Conservation (phyloP, 2,797 vertebrate genomes). For the Sparus aurata region DNA sequence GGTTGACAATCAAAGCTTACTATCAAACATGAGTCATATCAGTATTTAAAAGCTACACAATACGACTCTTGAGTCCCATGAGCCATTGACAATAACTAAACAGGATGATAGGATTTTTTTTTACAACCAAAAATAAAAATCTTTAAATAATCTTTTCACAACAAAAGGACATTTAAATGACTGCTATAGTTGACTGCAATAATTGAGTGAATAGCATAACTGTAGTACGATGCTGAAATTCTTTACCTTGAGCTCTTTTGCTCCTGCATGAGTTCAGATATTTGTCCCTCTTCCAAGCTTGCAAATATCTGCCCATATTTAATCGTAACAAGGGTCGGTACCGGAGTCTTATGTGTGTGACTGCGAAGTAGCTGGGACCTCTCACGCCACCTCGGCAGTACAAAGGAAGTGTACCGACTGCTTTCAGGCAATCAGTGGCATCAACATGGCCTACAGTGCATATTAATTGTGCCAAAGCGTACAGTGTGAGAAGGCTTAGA, state of each 20-base stretch:
- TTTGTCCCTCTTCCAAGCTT: slow-evolving; percentile 49
- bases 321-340: slow-evolving; percentile 22
- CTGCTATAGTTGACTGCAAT: slow-evolving; percentile 51
- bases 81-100: slow-evolving; percentile 51
- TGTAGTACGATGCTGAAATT: slow-evolving; percentile 29
- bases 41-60: slow-evolving; percentile 30
- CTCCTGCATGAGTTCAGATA: slow-evolving; percentile 66
- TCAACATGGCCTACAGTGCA: slow-evolving; percentile 48
- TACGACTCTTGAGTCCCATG: slow-evolving; percentile 24
- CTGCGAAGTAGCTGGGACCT: slow-evolving; percentile 33
- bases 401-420: slow-evolving; percentile 54
- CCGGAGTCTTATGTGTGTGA: slow-evolving; percentile 20
- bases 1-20: slow-evolving; percentile 84
- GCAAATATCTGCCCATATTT: slow-evolving; percentile 42
- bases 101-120: slow-evolving; percentile 2
- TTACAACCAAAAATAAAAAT: slow-evolving; percentile 51
- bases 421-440: slow-evolving; percentile 71
- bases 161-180: slow-evolving; percentile 28
- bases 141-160: slow-evolving; percentile 60
- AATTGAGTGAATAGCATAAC: slow-evolving; percentile 19
- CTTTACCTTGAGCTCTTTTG: slow-evolving; percentile 50
- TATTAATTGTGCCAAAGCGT: slow-evolving; percentile 78
- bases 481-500: slow-evolving; percentile 55
- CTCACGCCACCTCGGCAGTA: slow-evolving; percentile 40
- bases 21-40: slow-evolving; percentile 52